These are phyloP conservation scores for Perdita meconis DNA, from an alignment of 2,888 invertebrate genomes.

Conservation along the genomic window DNA sequence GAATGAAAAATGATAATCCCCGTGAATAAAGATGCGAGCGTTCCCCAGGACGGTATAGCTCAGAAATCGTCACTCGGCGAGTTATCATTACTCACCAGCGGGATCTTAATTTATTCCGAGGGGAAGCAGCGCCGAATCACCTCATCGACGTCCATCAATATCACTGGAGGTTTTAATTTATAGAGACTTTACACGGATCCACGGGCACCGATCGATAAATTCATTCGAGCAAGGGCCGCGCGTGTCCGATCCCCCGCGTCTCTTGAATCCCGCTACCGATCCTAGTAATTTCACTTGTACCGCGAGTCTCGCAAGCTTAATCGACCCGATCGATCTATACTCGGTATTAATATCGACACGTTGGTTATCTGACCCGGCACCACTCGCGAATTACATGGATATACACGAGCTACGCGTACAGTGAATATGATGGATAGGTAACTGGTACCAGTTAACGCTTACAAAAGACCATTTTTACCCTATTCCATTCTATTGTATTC, in stretches of 20 bases:
- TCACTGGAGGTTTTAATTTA: conserved; percentile 49
- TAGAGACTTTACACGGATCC: conserved; percentile 56
- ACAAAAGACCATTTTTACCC: background rate
- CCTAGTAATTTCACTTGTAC: conserved; percentile 42
- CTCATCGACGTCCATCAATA: conserved; percentile 61
- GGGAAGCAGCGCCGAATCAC: conserved; percentile 49
- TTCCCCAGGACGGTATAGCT: conserved; percentile 31
- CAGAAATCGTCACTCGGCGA: conserved; percentile 62
- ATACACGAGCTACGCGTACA: conserved; percentile 29
- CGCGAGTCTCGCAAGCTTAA: conserved; percentile 26
- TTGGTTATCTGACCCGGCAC: conserved; percentile 13
- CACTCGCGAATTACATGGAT: conserved; percentile 45
- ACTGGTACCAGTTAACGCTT: background rate
- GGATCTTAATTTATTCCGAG: conserved; percentile 65
- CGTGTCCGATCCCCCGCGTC: conserved; percentile 10
- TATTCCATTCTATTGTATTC: too few relatives aligned
- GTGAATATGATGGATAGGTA: conserved; percentile 18
- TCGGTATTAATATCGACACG: conserved; percentile 48
- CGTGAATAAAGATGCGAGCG: conserved; percentile 55
- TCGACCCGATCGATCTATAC: conserved; percentile 49
- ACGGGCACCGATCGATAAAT: conserved; percentile 50
- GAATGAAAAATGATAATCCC: conserved; percentile 56
- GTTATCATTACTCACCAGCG: conserved; percentile 51
- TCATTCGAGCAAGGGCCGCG: conserved; percentile 21
- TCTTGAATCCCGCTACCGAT: conserved; percentile 36